Evolutionary conservation across 1,140 invertebrate genomes (phyloP), one percentile per base, ranked within the genome.

Genomic region (Diorhabda carinulata): DNA sequence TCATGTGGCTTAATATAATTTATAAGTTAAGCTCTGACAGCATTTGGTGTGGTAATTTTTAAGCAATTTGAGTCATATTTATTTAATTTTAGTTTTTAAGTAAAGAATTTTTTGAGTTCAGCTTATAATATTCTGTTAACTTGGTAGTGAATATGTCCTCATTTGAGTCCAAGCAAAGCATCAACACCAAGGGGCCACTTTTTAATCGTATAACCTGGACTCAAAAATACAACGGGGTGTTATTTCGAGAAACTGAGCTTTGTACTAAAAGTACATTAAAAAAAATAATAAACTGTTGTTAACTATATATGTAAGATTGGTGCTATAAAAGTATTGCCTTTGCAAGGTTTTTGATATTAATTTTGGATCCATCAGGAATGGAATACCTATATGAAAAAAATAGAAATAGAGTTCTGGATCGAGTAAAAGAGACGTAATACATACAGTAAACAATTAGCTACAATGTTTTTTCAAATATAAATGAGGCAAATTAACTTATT

Each of bases 241-340:
- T 45, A 70, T 66, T 72, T 60, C 63, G 56, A 60, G 68, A 73
- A 72, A 71, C 72, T 72, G 76, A 78, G 76, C 76, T 78, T 78
- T 25, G 72, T 73, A 72, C 61, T 69, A 71, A 73, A 73, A 71
- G 75, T 67, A 76, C 72, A 75, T 72, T 71, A 77, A 75, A 72
- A 70, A 61, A 52, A n/a, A 52, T 52, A 52, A n/a, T 52, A 52
- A 52, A 73, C 45, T 76, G 73, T 78, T 78, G 76, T 78, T 78
- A 77, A 77, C 76, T 77, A 78, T 72, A 77, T 76, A 75, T 76
- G 76, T 78, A 77, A 77, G 75, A 73, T 72, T 79, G 78, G 78
- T 79, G 78, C 78, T 79, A 78, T 70, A 72, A 71, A 77, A 76
- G 75, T 72, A 72, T 47, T 79, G 78, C 78, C 76, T 79, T 79